Evolutionary conservation across 2,888 invertebrate genomes (phyloP).

Genomic region (Aleiodes testaceus): DNA sequence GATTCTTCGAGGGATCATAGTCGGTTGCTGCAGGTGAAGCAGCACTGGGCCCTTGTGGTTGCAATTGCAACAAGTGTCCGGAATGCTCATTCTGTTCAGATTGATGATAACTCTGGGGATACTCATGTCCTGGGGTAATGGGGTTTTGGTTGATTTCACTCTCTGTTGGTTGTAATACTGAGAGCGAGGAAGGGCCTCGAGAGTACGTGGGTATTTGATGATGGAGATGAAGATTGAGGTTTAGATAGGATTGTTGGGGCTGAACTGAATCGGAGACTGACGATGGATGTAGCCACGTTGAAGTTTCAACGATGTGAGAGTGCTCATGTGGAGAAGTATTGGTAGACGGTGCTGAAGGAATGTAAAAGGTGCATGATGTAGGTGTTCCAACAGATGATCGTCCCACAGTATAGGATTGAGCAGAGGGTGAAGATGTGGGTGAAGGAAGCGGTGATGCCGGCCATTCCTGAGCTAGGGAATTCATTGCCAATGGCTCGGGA

Average conservation of each 20-base stretch:
- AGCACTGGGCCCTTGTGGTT: conserved; percentile 53
- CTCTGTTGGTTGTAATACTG: conserved; percentile 77
- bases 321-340: conserved; percentile 60
- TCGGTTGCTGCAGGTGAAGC: conserved; percentile 54
- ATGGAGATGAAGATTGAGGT: conserved; percentile 69
- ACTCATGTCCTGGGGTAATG: conserved; percentile 53
- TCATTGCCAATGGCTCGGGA: conserved; percentile 62
- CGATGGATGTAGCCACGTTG: conserved; percentile 62
- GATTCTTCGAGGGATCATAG: conserved; percentile 61
- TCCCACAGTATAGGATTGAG: conserved; percentile 56
- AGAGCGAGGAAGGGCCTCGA: conserved; percentile 75
- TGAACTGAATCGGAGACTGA: conserved; percentile 76
- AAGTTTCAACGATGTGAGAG: conserved; percentile 57
- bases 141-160: conserved; percentile 76
- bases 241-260: conserved; percentile 74
- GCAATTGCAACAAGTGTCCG: conserved; percentile 63
- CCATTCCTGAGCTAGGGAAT: conserved; percentile 66
- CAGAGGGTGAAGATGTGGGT: conserved; percentile 63
- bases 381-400: conserved; percentile 57
- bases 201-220: conserved; percentile 67
- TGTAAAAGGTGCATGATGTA: conserved; percentile 65
- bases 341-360: conserved; percentile 60
- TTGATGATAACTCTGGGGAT: conserved; percentile 62
- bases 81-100: conserved; percentile 43
- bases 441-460: conserved; percentile 68